These are phyloP conservation scores for Dasysyrphus tricinctus DNA, from an alignment of 2,888 invertebrate species.

Conservation along the genomic window DNA sequence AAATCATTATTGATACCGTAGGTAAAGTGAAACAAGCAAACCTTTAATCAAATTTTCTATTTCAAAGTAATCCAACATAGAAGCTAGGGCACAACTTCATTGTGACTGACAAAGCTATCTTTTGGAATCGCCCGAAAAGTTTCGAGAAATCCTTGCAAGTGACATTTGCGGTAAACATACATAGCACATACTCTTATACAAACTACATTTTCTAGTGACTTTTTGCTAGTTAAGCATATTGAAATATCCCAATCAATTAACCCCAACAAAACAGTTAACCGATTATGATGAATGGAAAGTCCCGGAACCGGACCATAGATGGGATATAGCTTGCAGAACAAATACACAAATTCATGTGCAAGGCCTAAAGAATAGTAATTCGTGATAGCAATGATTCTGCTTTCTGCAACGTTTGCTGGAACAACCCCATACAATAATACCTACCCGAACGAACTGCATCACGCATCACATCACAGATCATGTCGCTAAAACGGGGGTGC, in stretches of 20 bases:
- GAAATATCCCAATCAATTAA: constrained; percentile 67
- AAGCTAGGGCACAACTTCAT: background rate
- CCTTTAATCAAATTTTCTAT: background rate
- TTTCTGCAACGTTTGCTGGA: constrained; percentile 65
- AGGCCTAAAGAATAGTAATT: constrained; percentile 67
- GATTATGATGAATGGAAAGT: constrained; percentile 52
- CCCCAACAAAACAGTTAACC: constrained; percentile 48
- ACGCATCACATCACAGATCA: constrained; percentile 75
- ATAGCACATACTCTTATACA: background rate
- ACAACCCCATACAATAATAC: constrained; percentile 40
- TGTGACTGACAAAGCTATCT: background rate
- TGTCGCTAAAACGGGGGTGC: constrained; percentile 75
- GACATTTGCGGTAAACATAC: constrained; percentile 9
- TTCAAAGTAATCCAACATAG: background rate
- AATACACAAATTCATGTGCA: constrained; percentile 43
- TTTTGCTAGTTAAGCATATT: constrained; percentile 36
- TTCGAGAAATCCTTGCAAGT: constrained; percentile 36
- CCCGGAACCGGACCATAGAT: constrained; percentile 41
- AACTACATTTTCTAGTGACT: constrained; percentile 3
- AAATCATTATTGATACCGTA: too few species aligned
- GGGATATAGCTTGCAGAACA: constrained; percentile 23
- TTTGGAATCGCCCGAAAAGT: background rate
- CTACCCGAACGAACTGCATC: constrained; percentile 32
- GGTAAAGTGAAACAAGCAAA: too few species aligned
- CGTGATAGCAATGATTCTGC: constrained; percentile 48